Percentiles rank a stretch among this genome's conserved stretches.
Conservation (phyloP, 2,797 vertebrate species). For the Sphenodon punctatus region DNA sequence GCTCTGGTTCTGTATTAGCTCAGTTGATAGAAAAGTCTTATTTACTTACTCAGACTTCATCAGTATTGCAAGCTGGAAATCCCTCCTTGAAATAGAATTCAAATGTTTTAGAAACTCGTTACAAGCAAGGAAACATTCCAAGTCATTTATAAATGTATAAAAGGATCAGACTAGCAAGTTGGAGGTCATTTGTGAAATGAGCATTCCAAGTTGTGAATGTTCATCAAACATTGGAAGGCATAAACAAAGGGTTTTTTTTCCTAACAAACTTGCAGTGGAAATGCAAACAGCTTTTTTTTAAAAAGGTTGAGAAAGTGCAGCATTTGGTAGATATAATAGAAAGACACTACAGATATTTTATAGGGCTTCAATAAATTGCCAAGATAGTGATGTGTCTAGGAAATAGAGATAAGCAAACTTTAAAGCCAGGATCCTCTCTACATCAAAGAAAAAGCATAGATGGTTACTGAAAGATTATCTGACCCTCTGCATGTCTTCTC, state of each 20-base stretch:
- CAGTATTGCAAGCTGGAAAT: neutral
- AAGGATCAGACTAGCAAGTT: slow-evolving; percentile 4
- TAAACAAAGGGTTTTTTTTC: neutral
- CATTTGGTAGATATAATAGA: neutral
- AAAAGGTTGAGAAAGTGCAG: slow-evolving; percentile 20
- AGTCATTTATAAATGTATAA: neutral
- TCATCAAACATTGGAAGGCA: slow-evolving; percentile 1
- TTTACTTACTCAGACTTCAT: neutral
- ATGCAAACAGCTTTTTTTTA: neutral
- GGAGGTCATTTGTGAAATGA: slow-evolving; percentile 18
- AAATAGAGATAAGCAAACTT: slow-evolving; percentile 43
- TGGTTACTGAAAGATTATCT: neutral
- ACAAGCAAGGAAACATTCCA: neutral
- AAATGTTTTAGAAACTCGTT: slow-evolving; percentile 8
- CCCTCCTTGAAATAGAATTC: neutral
- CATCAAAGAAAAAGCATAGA: neutral
- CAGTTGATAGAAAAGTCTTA: neutral
- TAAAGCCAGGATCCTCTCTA: neutral
- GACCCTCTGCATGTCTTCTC: slow-evolving; percentile 26
- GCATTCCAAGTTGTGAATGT: neutral
- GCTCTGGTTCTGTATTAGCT: neutral
- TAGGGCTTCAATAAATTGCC: slow-evolving; percentile 20
- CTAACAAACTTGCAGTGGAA: slow-evolving; percentile 8
- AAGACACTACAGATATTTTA: slow-evolving; percentile 18
- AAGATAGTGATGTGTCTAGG: neutral